Percentiles rank a stretch among this genome's conserved stretches.
These are phyloP conservation scores for Hypocryptadius cinnamomeus DNA, from an alignment of 2,113 vertebrate species.

Conservation along the genomic window DNA sequence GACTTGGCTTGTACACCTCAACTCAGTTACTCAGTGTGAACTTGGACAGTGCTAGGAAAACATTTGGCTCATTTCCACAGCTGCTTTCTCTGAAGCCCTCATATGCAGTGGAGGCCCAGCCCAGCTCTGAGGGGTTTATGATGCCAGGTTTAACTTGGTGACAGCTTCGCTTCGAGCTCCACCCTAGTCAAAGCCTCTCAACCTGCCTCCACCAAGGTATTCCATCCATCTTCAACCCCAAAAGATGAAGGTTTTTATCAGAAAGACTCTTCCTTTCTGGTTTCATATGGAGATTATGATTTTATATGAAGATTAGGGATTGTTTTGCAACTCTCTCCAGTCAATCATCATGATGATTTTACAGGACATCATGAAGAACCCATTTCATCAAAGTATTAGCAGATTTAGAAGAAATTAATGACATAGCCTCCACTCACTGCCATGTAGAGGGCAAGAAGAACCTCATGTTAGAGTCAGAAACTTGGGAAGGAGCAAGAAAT, in stretches of 20 bases:
- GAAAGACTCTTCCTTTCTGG: neutral
- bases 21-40: slow-evolving; percentile 26
- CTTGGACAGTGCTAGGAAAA: slow-evolving; percentile 16
- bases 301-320: neutral
- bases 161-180: neutral
- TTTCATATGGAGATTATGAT: neutral
- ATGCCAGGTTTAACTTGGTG: neutral
- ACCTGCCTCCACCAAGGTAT: neutral
- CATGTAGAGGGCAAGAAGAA: neutral
- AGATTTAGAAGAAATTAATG: neutral
- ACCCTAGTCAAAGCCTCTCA: neutral
- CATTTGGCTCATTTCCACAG: neutral
- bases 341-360: neutral
- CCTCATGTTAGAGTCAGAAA: neutral
- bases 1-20: slow-evolving; percentile 37
- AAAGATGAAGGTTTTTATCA: neutral
- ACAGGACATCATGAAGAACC: neutral
- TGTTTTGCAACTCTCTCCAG: neutral
- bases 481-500: neutral
- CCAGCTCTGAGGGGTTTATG: neutral
- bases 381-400: neutral
- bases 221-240: neutral
- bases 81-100: neutral
- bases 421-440: neutral
- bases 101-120: neutral